phyloP scores from a whole-genome alignment of 2,113 vertebrate genomes.

The Vombatus ursinus region DNA sequence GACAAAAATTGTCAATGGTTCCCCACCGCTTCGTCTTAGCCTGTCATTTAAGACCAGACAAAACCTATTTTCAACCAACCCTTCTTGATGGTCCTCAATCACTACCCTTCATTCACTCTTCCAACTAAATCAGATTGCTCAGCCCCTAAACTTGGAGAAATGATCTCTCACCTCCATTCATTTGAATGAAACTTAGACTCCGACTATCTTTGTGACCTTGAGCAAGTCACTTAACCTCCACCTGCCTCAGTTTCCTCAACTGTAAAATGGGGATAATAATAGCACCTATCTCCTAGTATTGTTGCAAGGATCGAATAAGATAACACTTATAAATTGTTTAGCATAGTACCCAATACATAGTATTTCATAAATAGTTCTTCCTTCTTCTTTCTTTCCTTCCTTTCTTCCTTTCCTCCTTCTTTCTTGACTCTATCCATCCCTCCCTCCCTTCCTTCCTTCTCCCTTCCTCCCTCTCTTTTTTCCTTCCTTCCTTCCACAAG shows the following conservation, averaged over 20 bases:
- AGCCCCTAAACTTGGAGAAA: neutral
- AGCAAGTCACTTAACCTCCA: neutral
- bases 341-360: neutral
- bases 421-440: no score
- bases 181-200: neutral
- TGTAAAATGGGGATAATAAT: neutral
- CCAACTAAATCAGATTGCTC: neutral
- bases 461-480: no score
- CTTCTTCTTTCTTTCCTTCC: no score
- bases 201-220: neutral
- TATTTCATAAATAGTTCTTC: no score
- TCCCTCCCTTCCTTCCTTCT: neutral
- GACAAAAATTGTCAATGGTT: neutral
- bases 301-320: neutral
- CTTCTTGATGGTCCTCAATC: neutral
- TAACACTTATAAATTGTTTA: neutral
- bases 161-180: neutral
- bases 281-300: neutral
- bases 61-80: neutral
- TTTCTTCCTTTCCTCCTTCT: no score
- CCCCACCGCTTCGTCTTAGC: neutral
- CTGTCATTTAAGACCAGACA: neutral
- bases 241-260: neutral
- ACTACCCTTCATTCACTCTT: neutral
- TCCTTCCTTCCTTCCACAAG: neutral